Base-by-base conservation (phyloP, 1,140 invertebrate genomes). In the Trichonephila clavipes region DNA sequence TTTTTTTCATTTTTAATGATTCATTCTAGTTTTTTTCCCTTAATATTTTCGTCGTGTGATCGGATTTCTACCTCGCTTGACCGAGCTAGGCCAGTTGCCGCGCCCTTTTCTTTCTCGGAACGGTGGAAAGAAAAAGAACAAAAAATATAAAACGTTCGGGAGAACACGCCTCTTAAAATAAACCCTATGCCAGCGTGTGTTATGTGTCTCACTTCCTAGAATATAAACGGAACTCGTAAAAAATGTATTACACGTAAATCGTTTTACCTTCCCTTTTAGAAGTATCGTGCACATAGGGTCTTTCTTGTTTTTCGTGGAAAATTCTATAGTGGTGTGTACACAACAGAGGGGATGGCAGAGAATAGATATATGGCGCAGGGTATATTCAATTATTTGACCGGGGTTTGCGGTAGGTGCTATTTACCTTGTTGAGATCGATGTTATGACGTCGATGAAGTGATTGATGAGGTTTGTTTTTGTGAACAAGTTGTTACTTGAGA, bases 91-190 rank as follows among this genome's bases (percentile, higher is more conserved):
- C 24, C 62, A 18, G 62, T 64, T 64, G 62, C 62, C 72, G 72
- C 72, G 72, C 28, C 72, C 72, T 77, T 16, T 77, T 77, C 72
- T 16, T 34, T 77, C 72, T 19, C 28, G 28, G 28, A 51, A 51
- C 51, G 7, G 2, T 40, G 34, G 34, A 40, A 40, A 7, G 51
- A 72, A 72, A 72, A 72, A 77, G 34, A 34, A 77, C 28, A 77
- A 19, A 77, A 77, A 40, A 28, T 40, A 77, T 77, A 34, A 77
- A 34, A 34, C 24, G 28, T 77, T 28, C 24, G n/a, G 16, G 69
- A 77, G 72, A 77, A 77, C 72, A 77, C 72, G 72, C 72, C 72
- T 77, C 72, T 77, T 77, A 77, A 77, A 77, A 77, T 77, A 77
- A 77, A 77, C 72, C 66, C 24, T 2, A 51, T 51, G 51, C 51